Percentiles rank a stretch among this genome's conserved stretches.
phyloP scores from a whole-genome alignment of 1,140 invertebrate species.

The Papilio polytes region DNA sequence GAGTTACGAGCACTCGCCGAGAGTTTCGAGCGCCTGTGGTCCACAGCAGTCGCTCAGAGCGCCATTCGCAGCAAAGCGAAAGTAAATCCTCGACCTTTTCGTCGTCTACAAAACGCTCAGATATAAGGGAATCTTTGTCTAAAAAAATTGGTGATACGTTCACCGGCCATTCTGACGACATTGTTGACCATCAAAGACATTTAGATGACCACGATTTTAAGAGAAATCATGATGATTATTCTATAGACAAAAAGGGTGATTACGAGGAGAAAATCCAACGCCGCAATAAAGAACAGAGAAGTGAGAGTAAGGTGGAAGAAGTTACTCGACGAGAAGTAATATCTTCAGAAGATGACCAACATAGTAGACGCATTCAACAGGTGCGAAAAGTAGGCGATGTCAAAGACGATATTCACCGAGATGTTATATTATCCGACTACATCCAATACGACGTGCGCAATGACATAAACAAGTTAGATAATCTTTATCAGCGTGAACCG shows the following conservation, averaged over 20 bases:
- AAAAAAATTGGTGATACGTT: conserved; percentile 57
- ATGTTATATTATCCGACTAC: background rate
- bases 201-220: conserved; percentile 73
- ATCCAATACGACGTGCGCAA: background rate
- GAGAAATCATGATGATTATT: conserved; percentile 51
- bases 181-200: conserved; percentile 69
- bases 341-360: conserved; percentile 16
- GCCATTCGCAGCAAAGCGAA: conserved; percentile 64
- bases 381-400: conserved; percentile 5
- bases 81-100: conserved; percentile 61
- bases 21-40: conserved; percentile 83
- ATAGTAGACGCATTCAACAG: background rate
- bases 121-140: conserved; percentile 59
- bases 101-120: conserved; percentile 55
- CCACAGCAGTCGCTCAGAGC: conserved; percentile 64
- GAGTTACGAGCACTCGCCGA: conserved; percentile 86
- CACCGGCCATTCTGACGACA: conserved; percentile 56
- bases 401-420: conserved; percentile 13
- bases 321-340: conserved; percentile 30
- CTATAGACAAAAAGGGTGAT: conserved; percentile 48
- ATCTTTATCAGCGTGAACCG: background rate
- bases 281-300: conserved; percentile 36
- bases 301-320: conserved; percentile 40
- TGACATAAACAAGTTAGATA: conserved; percentile 17
- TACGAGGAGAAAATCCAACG: conserved; percentile 28